Conservation (phyloP, 2,888 invertebrate genomes). For the Cryptocephalus primarius region DNA sequence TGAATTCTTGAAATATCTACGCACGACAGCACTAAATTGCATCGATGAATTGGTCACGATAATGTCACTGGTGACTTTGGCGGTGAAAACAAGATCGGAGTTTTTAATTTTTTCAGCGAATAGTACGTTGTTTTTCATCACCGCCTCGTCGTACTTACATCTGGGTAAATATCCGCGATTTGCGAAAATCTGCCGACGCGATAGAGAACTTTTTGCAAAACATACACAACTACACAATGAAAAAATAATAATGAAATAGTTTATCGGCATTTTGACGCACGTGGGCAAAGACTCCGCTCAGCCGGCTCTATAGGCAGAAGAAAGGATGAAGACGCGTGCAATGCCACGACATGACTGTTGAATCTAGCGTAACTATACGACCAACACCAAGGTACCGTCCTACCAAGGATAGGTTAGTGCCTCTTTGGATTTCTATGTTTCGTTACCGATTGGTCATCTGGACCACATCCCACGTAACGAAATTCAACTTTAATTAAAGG, state of each 20-base stretch:
- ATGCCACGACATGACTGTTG: constrained; percentile 31
- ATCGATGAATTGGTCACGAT: constrained; percentile 24
- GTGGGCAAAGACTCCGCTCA: constrained; percentile 27
- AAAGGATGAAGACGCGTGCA: constrained; percentile 20
- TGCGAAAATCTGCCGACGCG: constrained; percentile 16
- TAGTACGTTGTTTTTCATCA: constrained; percentile 27
- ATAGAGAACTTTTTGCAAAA: constrained; percentile 13
- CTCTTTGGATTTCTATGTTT: constrained; percentile 31
- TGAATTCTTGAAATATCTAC: constrained; percentile 32
- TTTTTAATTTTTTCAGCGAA: constrained; percentile 23
- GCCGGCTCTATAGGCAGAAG: constrained; percentile 8
- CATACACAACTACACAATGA: constrained; percentile 3
- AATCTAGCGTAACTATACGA: constrained; percentile 18
- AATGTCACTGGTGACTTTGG: constrained; percentile 31
- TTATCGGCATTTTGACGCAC: constrained; percentile 8
- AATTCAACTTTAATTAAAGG: constrained; percentile 24
- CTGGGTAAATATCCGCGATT: constrained; percentile 26
- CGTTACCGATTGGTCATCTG: constrained; percentile 28
- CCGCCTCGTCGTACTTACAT: constrained; percentile 31
- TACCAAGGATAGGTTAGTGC: constrained; percentile 29
- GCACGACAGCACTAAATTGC: constrained; percentile 29
- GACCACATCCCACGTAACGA: constrained; percentile 29
- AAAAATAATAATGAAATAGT: constrained; percentile 1
- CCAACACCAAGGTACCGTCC: constrained; percentile 32
- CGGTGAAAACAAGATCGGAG: constrained; percentile 32